Evolutionary conservation across 2,797 vertebrate species (phyloP).

Genomic region (Poliocrania exsul): DNA sequence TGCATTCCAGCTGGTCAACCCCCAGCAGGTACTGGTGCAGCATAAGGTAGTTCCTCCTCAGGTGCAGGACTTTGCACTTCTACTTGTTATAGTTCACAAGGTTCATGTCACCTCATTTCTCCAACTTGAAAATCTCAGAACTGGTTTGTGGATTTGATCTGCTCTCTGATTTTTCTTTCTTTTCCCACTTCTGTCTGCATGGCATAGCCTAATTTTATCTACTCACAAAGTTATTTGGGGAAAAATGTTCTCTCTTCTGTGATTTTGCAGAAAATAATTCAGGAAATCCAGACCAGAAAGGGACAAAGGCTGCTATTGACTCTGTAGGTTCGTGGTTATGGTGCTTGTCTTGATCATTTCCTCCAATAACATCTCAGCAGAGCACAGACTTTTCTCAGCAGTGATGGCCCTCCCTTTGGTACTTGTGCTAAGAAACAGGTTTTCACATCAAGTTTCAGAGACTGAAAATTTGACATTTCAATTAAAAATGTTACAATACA

Average conservation of each 20-base stretch:
- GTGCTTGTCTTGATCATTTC: neutral
- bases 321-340: neutral
- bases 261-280: neutral
- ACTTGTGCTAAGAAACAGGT: neutral
- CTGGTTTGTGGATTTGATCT: neutral
- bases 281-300: neutral
- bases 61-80: neutral
- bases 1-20: neutral
- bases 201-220: neutral
- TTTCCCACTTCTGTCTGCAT: neutral
- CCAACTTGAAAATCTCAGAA: neutral
- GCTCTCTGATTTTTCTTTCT: neutral
- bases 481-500: neutral
- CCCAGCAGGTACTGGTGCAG: neutral
- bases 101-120: neutral
- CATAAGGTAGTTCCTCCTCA: neutral
- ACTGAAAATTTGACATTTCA: neutral
- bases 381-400: neutral
- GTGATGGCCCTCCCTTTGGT: neutral
- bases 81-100: neutral
- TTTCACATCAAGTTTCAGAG: neutral
- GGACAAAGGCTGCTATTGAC: neutral
- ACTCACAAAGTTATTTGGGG: neutral
- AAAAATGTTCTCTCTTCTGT: neutral
- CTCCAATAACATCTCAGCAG: neutral